phyloP scores from a whole-genome alignment of 1,140 invertebrate species.

The Drosophila neocordata region DNA sequence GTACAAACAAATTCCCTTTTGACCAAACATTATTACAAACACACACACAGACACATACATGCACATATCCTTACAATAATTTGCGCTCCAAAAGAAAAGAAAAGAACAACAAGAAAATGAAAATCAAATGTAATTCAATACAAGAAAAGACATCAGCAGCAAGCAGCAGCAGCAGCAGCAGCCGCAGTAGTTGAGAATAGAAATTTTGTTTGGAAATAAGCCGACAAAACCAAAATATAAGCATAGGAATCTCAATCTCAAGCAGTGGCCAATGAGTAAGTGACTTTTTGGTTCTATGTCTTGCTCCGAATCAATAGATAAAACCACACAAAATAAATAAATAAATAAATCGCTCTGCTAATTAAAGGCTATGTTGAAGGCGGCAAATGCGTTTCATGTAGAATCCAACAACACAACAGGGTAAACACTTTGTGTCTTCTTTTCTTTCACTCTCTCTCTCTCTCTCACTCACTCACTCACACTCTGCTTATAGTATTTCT shows the following conservation, averaged over 20 bases:
- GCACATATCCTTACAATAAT: slow-evolving; percentile 27
- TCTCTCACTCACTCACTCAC: too few species aligned
- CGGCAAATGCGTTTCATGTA: slow-evolving; percentile 27
- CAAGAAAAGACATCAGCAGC: slow-evolving; percentile 11
- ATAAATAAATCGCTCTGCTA: slow-evolving; percentile 78
- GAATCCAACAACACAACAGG: not conserved
- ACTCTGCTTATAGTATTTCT: not conserved
- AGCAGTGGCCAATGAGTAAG: slow-evolving; percentile 54
- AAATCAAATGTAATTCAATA: slow-evolving; percentile 69
- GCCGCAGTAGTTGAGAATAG: too few species aligned
- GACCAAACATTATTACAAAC: not conserved
- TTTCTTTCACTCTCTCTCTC: not conserved
- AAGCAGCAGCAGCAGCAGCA: too few species aligned
- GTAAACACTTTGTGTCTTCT: slow-evolving; percentile 10
- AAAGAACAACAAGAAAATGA: not conserved
- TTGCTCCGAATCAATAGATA: slow-evolving; percentile 43
- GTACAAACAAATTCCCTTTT: slow-evolving; percentile 37
- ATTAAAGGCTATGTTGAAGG: slow-evolving; percentile 63
- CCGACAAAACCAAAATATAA: not conserved
- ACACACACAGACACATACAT: too few species aligned
- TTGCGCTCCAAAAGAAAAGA: slow-evolving; percentile 28
- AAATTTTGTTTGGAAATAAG: not conserved
- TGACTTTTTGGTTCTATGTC: slow-evolving; percentile 34
- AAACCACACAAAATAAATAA: slow-evolving; percentile 60
- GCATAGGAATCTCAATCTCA: slow-evolving; percentile 35